Evolutionary conservation across 2,113 vertebrate genomes (phyloP).

Genomic region (Apistogramma diplotaenia): DNA sequence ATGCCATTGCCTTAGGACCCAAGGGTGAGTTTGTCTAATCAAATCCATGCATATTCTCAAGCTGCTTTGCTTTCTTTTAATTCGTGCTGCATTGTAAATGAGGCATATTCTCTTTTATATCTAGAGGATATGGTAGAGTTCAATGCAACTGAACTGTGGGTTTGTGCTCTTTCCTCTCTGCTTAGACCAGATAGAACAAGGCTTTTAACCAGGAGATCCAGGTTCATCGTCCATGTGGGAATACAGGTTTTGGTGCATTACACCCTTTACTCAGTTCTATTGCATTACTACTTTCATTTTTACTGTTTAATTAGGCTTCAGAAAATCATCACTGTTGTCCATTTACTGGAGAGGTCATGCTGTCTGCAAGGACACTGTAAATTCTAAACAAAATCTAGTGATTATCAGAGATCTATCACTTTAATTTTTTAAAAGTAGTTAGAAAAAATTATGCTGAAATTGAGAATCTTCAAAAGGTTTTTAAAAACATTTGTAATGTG

Average conservation of each 20-base stretch:
- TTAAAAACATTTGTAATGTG: background rate
- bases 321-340: background rate
- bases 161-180: conserved; percentile 24
- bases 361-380: background rate
- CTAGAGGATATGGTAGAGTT: background rate
- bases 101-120: conserved; percentile 12
- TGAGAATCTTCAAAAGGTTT: background rate
- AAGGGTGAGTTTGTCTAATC: conserved; percentile 13
- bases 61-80: conserved; percentile 19
- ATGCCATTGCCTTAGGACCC: conserved; percentile 1
- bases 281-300: background rate
- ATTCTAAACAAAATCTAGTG: background rate
- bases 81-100: conserved; percentile 10
- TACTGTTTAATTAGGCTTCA: background rate
- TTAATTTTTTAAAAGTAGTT: background rate
- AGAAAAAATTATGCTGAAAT: rapidly evolving
- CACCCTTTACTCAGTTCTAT: background rate
- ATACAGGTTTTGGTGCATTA: background rate
- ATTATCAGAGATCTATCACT: background rate
- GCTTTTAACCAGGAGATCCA: background rate
- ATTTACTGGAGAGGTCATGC: background rate
- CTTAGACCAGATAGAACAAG: background rate
- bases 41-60: conserved; percentile 27
- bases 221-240: background rate
- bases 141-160: conserved; percentile 1